These are phyloP conservation scores for Rhizomys pruinosus DNA, from an alignment of 2,113 vertebrate genomes.

Conservation along the genomic window DNA sequence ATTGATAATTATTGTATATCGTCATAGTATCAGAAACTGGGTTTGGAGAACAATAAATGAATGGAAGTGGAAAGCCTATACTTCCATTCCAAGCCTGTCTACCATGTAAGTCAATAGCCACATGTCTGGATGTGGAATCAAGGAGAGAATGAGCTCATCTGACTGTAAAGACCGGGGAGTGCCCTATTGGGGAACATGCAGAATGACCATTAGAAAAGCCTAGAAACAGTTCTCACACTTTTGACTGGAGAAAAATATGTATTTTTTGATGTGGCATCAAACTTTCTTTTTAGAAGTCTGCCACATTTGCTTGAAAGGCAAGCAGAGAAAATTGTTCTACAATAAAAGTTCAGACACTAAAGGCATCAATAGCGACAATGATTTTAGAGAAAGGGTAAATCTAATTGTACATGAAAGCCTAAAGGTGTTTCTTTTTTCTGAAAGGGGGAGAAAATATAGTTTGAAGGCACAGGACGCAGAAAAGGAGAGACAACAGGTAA, in stretches of 20 bases:
- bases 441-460: neutral
- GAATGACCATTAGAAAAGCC: neutral
- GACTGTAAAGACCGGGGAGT: neutral
- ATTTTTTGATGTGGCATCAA: neutral
- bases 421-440: neutral
- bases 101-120: neutral
- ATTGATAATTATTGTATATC: conserved; percentile 16
- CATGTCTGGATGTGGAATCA: neutral
- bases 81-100: neutral
- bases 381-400: conserved; percentile 20
- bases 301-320: neutral
- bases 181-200: neutral
- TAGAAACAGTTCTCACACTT: neutral
- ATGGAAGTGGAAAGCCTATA: neutral
- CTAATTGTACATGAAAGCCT: neutral
- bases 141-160: neutral
- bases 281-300: neutral
- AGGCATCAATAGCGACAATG: neutral
- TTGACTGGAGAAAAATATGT: neutral
- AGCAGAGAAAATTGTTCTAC: neutral
- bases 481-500: neutral
- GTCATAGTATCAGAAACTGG: neutral
- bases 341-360: neutral
- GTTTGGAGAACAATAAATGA: neutral
- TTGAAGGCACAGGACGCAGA: neutral